Base-by-base conservation (phyloP, 1,140 invertebrate genomes). In the Neocloeon triangulifer region DNA sequence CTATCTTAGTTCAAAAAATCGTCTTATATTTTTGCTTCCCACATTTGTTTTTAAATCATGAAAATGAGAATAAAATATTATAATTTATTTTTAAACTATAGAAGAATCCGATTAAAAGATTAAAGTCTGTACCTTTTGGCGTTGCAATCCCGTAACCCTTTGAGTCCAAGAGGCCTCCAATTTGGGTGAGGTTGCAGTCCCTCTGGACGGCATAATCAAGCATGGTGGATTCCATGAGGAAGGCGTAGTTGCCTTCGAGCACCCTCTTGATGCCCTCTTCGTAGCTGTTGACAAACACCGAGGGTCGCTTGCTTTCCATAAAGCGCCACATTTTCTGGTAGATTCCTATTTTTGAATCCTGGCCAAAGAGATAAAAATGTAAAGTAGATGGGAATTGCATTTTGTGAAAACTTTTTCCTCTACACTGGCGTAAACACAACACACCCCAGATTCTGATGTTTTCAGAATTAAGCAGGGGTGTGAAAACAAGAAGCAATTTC, bases 221-320 rank as follows among this genome's bases (percentile, higher is more conserved):
- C 69, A 94, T 95, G 0, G 89, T 94, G 0, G 88, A 95, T 58
- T 98, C 94, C 84, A 97, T 96, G 14, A 98, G 64, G 50, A 94
- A 97, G 0, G 94, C 94, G 49, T 96, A 98, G 46, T 94, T 80
- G 1, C 86, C 85, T 30, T 72, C 64, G 26, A 88, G 50, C 1
- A 94, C 84, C 28, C 76, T 57, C 45, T 72, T 65, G 4, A 92
- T 70, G 5, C 91, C 86, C 45, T 91, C 75, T 42, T 86, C 80
- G 47, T 92, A 91, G 0, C 69, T 73, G 12, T 72, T 66, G 0
- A 91, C 85, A 43, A 92, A 85, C 8, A 88, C 81, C 1, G 74
- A 65, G 0, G 78, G 70, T 20, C 66, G 62, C 16, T 70, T 68
- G 16, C 70, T 75, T 32, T 88, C 82, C 86, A 94, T 94, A 43